Evolutionary conservation across 2,888 invertebrate genomes (phyloP).

Genomic region (Antheraea yamamai): DNA sequence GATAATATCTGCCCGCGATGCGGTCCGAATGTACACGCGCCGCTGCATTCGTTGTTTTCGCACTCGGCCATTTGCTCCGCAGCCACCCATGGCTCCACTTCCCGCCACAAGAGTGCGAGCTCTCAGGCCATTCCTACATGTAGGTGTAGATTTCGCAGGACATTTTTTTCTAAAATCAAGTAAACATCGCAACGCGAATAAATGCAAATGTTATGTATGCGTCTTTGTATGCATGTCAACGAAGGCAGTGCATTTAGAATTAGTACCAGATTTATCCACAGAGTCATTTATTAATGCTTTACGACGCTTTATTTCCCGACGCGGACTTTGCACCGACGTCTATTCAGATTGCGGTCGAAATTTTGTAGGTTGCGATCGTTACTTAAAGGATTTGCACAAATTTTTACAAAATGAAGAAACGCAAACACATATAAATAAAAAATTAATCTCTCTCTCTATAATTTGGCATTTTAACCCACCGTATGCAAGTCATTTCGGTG

Average conservation of each 20-base stretch:
- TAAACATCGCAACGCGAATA: background rate
- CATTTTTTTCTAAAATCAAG: background rate
- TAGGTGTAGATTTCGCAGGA: background rate
- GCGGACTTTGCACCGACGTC: no score
- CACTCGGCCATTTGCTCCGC: background rate
- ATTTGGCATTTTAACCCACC: no score
- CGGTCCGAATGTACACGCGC: no score
- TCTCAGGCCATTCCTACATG: background rate
- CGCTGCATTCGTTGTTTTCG: background rate
- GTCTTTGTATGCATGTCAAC: background rate
- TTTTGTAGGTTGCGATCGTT: no score
- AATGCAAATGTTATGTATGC: background rate
- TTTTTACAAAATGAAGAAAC: no score
- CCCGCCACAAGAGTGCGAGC: background rate
- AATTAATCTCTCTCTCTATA: no score
- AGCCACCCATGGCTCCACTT: background rate
- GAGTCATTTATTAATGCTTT: background rate
- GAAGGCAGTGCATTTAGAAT: background rate
- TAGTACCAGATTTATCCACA: background rate
- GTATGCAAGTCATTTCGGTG: no score
- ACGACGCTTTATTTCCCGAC: background rate
- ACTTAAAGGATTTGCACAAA: no score
- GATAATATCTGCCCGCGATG: no score
- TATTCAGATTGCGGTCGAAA: no score
- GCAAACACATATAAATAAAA: no score